phyloP scores from a whole-genome alignment of 2,888 invertebrate genomes.

The Microchrysa polita region DNA sequence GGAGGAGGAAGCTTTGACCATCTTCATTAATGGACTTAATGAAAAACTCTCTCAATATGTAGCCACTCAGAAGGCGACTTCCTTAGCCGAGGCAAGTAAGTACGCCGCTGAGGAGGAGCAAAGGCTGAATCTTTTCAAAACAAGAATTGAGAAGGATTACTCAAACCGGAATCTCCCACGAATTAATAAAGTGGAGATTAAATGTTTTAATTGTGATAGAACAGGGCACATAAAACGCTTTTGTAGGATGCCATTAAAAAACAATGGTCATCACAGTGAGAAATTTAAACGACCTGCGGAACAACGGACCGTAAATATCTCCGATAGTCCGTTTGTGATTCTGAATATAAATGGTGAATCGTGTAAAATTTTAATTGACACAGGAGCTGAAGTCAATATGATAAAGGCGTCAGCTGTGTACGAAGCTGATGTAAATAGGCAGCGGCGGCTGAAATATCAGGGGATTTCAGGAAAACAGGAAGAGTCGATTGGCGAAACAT shows the following conservation, averaged over 20 bases:
- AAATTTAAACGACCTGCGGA: no score
- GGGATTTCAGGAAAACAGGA: background rate
- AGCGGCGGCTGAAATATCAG: background rate
- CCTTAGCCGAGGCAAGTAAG: constrained; percentile 38
- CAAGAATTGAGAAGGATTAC: no score
- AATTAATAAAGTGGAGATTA: background rate
- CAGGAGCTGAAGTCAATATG: background rate
- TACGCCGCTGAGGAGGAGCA: constrained; percentile 44
- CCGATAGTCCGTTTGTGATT: background rate
- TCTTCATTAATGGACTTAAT: no score
- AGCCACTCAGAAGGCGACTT: constrained; percentile 34
- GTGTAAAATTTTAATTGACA: background rate
- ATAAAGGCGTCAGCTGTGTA: background rate
- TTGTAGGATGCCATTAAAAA: no score
- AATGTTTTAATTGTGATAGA: constrained; percentile 3
- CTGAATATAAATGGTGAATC: background rate
- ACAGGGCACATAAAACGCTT: background rate
- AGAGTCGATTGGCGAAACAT: background rate
- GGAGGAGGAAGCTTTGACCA: no score
- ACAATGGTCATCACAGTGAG: no score
- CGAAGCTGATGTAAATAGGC: background rate
- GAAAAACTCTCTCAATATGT: constrained; percentile 12
- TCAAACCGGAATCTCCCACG: no score
- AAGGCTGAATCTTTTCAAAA: background rate
- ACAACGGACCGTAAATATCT: background rate